Conservation (phyloP, 2,113 vertebrate species). For the Lanius collurio region DNA sequence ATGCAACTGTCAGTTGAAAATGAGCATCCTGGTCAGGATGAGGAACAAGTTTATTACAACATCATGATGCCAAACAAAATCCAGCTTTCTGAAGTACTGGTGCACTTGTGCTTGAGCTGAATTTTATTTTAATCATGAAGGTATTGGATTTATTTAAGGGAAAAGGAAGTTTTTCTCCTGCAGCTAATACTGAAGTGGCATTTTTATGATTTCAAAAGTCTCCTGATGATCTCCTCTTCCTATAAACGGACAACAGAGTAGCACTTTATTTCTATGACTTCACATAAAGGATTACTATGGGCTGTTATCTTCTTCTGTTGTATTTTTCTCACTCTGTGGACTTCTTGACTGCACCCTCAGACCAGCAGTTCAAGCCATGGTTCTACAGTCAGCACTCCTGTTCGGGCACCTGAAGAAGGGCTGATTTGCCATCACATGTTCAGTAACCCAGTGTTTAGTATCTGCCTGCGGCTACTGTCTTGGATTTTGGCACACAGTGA, state of each 20-base stretch:
- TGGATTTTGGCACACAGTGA: not conserved
- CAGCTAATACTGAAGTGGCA: not conserved
- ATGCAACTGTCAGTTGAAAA: not conserved
- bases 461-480: not conserved
- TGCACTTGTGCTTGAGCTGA: not conserved
- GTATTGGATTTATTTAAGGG: not conserved
- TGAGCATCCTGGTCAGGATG: not conserved
- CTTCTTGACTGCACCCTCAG: not conserved
- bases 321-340: not conserved
- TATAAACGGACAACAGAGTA: not conserved
- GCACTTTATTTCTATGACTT: not conserved
- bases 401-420: not conserved
- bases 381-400: not conserved
- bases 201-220: not conserved
- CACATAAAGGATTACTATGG: not conserved
- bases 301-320: fast-evolving
- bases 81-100: not conserved
- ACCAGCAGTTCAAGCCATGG: not conserved
- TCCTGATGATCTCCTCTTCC: not conserved
- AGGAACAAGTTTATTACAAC: not conserved
- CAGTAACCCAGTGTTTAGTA: not conserved
- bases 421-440: not conserved
- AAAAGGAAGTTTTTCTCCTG: not conserved
- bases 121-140: not conserved
- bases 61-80: not conserved